Evolutionary conservation across 2,113 vertebrate species (phyloP), one percentile per base, ranked within the genome.

Genomic region (Oceanodroma tethys): DNA sequence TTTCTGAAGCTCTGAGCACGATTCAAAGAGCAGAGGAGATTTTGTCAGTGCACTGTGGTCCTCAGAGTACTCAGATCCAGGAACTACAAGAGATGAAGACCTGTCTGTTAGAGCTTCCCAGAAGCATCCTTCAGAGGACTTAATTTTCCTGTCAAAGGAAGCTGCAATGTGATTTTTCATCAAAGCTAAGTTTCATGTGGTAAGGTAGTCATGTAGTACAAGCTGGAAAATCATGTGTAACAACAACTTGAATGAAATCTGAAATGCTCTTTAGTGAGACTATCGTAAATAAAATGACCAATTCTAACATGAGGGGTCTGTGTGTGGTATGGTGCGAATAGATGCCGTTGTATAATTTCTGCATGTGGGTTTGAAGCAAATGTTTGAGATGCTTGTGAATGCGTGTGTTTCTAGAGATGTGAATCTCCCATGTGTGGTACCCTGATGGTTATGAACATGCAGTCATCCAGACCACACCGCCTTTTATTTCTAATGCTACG

Each of bases 71-170:
- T 16, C 98, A 99, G 91, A 89, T 99, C 68, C 98, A 97, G 88
- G 99, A 99, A 91, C 98, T 99, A 73, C 97, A 95, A 67, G 98
- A 98, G 86, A 99, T 99, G 99, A 99, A 98, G 95, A 93, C 98
- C 87, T 99, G 98, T 93, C 98, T 99, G 20, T 80, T 88, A 95
- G 97, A 97, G 66, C 91, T 97, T 76, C 96, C 94, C 9, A 87
- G 81, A 92, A 95, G 72, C 65, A 55, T 90, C 73, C 79, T 85
- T 87, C 87, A 90, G 92, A 90, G 86, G 81, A 66, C 80, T 84
- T 91, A 90, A 93, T 93, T 95, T 86, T 93, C 78, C 55, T 73
- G 83, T 89, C 88, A 66, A n/a, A 60, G 66, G 70, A 81, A 83
- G 59, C 89, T 73, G 81, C 78, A 48, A 4, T 91, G 17, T 97